phyloP scores from a whole-genome alignment of 2,888 invertebrate genomes.

The Achlya flavicornis region DNA sequence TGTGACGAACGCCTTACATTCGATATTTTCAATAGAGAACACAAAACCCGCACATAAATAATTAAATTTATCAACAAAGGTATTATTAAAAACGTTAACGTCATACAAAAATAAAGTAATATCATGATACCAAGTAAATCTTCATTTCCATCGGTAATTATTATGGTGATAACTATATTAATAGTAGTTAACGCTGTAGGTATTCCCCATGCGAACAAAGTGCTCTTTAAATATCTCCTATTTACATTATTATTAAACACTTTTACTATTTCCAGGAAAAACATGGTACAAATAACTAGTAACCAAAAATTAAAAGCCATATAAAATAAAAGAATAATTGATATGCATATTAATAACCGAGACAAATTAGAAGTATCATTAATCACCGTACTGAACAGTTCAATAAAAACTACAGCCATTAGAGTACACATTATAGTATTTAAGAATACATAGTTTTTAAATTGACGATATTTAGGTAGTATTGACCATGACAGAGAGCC shows the following conservation, averaged over 20 bases:
- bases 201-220: slow-evolving; percentile 25
- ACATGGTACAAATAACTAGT: slow-evolving; percentile 20
- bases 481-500: slow-evolving; percentile 18
- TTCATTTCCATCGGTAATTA: background rate
- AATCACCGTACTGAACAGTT: background rate
- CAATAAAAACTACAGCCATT: background rate
- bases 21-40: slow-evolving; percentile 9
- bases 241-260: slow-evolving; percentile 20
- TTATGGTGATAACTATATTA: background rate
- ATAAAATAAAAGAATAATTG: background rate
- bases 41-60: slow-evolving; percentile 16
- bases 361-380: background rate
- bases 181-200: slow-evolving; percentile 12
- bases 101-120: background rate
- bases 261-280: slow-evolving; percentile 28
- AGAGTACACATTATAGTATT: slow-evolving; percentile 18
- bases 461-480: slow-evolving; percentile 19
- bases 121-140: background rate
- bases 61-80: slow-evolving; percentile 12
- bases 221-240: slow-evolving; percentile 23
- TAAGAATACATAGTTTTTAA: slow-evolving; percentile 21
- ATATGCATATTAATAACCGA: background rate
- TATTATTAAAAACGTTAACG: background rate
- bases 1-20: slow-evolving; percentile 12
- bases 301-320: slow-evolving; percentile 26